Conservation (phyloP, 2,113 vertebrate species). For the Etheostoma cragini region DNA sequence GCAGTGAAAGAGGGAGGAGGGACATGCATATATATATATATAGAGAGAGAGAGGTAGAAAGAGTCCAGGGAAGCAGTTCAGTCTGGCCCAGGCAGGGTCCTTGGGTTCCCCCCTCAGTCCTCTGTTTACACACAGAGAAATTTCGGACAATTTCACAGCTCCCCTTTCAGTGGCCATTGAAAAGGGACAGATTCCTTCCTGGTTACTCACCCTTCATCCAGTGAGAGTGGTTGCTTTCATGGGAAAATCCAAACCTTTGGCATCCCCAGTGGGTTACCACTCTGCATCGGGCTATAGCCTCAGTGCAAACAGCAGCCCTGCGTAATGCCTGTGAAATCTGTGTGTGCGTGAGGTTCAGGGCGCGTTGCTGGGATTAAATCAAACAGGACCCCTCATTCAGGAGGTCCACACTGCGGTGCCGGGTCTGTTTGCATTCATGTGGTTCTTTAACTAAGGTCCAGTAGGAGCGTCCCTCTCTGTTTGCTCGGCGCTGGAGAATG, state of each 20-base stretch:
- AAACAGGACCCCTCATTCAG: slow-evolving; percentile 81
- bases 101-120: slow-evolving; percentile 42
- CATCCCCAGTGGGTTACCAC: slow-evolving; percentile 80
- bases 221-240: slow-evolving; percentile 75
- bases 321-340: slow-evolving; percentile 82
- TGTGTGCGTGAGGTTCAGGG: slow-evolving; percentile 75
- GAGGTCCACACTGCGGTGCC: slow-evolving; percentile 57
- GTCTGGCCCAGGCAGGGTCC: slow-evolving; percentile 64
- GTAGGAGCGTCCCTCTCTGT: slow-evolving; percentile 75
- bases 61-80: slow-evolving; percentile 60
- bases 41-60: background rate
- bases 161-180: slow-evolving; percentile 81
- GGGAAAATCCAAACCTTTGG: slow-evolving; percentile 87
- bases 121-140: slow-evolving; percentile 84
- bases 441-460: slow-evolving; percentile 70
- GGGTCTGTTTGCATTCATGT: slow-evolving; percentile 76
- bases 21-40: slow-evolving; percentile 2
- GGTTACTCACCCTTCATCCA: slow-evolving; percentile 82
- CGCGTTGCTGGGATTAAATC: slow-evolving; percentile 77
- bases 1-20: slow-evolving; percentile 57
- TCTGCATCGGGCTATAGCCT: slow-evolving; percentile 71
- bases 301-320: slow-evolving; percentile 78
- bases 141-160: slow-evolving; percentile 86
- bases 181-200: slow-evolving; percentile 86
- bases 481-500: slow-evolving; percentile 74